Evolutionary conservation across 2,797 vertebrate species (phyloP), one percentile per base, ranked within the genome.

Genomic region (Liasis olivaceus): DNA sequence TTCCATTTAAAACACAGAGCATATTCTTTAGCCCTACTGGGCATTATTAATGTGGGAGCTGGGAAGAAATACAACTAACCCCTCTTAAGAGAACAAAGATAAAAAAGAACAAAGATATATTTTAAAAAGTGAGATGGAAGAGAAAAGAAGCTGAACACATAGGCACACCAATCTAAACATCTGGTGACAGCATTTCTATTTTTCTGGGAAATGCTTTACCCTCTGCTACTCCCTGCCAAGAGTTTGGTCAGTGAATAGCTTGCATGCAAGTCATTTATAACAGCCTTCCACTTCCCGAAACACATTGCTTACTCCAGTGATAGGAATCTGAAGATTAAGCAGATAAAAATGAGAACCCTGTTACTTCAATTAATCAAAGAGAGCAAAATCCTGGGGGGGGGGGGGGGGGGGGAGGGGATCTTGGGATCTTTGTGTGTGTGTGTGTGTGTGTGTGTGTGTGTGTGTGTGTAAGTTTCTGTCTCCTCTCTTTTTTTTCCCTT

Each of bases 251-350:
- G 88, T 91, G 93, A 91, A 91, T 90, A 26, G 92, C 90, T 42
- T 93, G 14, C 6, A 36, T 91, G 13, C 69, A 91, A 95, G 92
- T 28, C 86, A 90, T 0, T 2, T 6, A 14, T 1, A 90, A 60
- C 77, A 93, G 93, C 81, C 89, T 0, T 2, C 88, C 89, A 89
- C 91, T 94, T 77, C 94, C 90, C 62, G 64, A 58, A 89, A 9
- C 17, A 90, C 88, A 90, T 28, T 0, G 54, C 4, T 90, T 91
- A 28, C 47, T 58, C 77, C 0, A 17, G 72, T 0, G 77, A 28
- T 24, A 14, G 0, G 7, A 15, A 51, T 81, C 92, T 90, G 58
- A 81, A n/a, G 51, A 12, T 62, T 22, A 59, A 26, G 28, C 51
- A 62, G 36, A 3, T 63, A 92, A 22, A 54, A 58, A 66, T 0